These are phyloP conservation scores for Gryllus bimaculatus DNA, from an alignment of 1,140 invertebrate genomes.

Conservation along the genomic window DNA sequence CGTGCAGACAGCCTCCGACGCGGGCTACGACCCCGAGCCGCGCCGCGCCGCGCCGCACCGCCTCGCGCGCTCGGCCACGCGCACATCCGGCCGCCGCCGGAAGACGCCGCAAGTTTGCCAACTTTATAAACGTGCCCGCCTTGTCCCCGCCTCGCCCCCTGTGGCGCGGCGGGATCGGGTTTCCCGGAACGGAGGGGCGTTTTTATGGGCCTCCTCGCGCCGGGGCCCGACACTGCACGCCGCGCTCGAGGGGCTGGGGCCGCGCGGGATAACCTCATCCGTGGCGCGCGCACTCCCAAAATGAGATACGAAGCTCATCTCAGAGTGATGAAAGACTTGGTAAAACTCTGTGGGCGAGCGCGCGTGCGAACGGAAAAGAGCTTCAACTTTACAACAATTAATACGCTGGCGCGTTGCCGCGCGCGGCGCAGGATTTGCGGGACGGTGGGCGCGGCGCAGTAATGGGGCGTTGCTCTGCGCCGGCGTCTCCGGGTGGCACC, in stretches of 20 bases:
- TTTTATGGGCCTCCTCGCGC: no score
- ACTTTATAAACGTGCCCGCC: background rate
- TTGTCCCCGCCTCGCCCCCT: background rate
- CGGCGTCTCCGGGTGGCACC: background rate
- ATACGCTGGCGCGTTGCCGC: background rate
- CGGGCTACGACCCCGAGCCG: no score
- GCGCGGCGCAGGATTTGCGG: no score
- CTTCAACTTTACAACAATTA: background rate
- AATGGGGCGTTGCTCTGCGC: no score
- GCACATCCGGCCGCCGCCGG: background rate
- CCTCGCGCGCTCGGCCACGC: background rate
- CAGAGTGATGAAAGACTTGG: background rate
- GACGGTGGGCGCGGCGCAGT: no score
- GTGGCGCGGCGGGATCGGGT: background rate
- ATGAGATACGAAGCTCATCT: background rate
- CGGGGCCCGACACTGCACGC: background rate
- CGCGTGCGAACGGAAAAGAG: background rate
- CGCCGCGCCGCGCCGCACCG: no score
- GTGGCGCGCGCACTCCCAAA: background rate
- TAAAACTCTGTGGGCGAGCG: background rate
- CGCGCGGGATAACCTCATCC: background rate
- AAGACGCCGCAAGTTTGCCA: background rate
- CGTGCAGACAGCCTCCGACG: no score
- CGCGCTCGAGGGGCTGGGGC: no score
- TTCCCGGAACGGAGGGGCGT: background rate